phyloP scores from a whole-genome alignment of 2,888 invertebrate genomes.

The Smittia aterrima region DNA sequence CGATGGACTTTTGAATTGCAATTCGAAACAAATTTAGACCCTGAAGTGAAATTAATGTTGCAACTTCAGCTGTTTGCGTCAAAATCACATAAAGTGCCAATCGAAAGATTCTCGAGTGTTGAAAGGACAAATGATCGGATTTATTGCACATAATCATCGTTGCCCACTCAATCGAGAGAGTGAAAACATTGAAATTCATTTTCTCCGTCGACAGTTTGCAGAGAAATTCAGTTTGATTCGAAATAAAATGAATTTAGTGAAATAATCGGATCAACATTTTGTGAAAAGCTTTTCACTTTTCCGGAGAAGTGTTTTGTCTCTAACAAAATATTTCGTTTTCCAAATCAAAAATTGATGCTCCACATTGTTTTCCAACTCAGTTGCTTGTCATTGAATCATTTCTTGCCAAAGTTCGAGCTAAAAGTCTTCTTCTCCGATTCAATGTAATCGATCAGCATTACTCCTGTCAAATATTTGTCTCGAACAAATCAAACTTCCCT shows the following conservation, averaged over 20 bases:
- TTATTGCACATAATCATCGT: neutral
- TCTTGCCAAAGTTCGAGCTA: no score
- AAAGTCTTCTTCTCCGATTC: neutral
- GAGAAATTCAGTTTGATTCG: no score
- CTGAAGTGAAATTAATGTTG: neutral
- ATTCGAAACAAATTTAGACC: neutral
- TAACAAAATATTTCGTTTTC: neutral
- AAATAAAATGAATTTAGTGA: no score
- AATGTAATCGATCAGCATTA: no score
- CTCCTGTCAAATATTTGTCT: constrained; percentile 24
- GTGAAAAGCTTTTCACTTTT: no score
- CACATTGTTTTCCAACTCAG: no score
- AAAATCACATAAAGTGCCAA: neutral
- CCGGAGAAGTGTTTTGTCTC: no score
- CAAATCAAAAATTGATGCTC: neutral
- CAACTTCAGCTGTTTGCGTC: neutral
- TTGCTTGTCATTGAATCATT: no score
- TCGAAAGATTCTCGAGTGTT: neutral
- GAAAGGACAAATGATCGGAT: neutral
- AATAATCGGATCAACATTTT: no score
- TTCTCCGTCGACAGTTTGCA: no score
- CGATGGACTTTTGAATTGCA: constrained; percentile 1
- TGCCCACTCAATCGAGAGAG: neutral
- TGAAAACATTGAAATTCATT: no score
- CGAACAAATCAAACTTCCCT: neutral